Percentiles rank a stretch among this genome's conserved stretches.
Evolutionary conservation across 2,888 invertebrate species (phyloP).

Genomic region (Amiota communis): DNA sequence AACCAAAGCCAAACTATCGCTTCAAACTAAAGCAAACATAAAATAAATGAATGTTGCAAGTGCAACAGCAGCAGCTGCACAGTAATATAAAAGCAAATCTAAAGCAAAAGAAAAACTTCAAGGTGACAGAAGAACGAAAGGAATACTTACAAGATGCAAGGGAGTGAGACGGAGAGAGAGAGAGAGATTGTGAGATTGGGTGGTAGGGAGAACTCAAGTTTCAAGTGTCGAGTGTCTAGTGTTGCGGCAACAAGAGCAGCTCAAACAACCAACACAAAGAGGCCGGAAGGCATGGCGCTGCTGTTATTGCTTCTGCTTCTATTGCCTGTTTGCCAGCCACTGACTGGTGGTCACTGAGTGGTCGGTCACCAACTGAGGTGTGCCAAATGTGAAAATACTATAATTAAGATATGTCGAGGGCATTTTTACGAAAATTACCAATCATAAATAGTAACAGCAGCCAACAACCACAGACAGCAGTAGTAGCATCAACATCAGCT

Average conservation of each 20-base stretch:
- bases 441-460: conserved; percentile 53
- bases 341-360: conserved; percentile 49
- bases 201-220: neutral
- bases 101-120: too few relatives aligned
- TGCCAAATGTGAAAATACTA: conserved; percentile 65
- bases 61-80: conserved; percentile 24
- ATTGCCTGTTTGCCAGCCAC: conserved; percentile 29
- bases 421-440: conserved; percentile 54
- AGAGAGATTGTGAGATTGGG: too few relatives aligned
- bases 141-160: too few relatives aligned
- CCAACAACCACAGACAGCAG: conserved; percentile 6
- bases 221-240: neutral
- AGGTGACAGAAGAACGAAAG: too few relatives aligned
- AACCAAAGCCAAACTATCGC: conserved; percentile 29
- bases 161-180: too few relatives aligned
- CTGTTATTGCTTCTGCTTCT: conserved; percentile 41
- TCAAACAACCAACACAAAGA: conserved; percentile 38
- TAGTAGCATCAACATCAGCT: neutral
- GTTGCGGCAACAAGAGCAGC: conserved; percentile 40
- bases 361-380: conserved; percentile 34
- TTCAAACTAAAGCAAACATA: neutral
- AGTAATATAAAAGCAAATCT: neutral
- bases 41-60: conserved; percentile 5
- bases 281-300: conserved; percentile 57
- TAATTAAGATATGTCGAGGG: conserved; percentile 71